These are phyloP conservation scores for Drosophila takahashii DNA, from an alignment of 1,140 invertebrate genomes.

Conservation along the genomic window DNA sequence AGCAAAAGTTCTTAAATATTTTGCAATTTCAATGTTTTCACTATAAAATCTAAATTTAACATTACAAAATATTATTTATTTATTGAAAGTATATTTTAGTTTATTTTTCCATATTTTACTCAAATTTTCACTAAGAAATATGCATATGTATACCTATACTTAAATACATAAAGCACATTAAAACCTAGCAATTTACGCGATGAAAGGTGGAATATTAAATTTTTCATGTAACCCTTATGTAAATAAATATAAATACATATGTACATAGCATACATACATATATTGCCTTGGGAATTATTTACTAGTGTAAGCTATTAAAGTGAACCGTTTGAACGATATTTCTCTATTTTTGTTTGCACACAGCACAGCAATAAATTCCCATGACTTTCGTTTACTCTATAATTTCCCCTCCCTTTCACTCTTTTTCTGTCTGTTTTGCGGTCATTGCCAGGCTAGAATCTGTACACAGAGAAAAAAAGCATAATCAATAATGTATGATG, in stretches of 20 bases:
- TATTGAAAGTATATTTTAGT: too few relatives aligned
- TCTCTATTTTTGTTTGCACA: constrained; percentile 1
- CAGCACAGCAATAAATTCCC: constrained; percentile 23
- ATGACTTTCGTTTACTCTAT: constrained; percentile 16
- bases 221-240: too few relatives aligned
- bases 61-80: too few relatives aligned
- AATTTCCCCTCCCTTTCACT: not conserved
- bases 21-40: too few relatives aligned
- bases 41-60: too few relatives aligned
- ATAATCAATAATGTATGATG: too few relatives aligned
- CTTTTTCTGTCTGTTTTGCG: constrained; percentile 20
- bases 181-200: too few relatives aligned
- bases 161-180: too few relatives aligned
- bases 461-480: not conserved
- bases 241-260: not conserved
- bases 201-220: too few relatives aligned
- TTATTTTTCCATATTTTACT: not conserved
- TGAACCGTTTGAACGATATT: constrained; percentile 4
- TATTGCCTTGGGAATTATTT: constrained; percentile 8
- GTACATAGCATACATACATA: not conserved
- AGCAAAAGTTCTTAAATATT: too few relatives aligned
- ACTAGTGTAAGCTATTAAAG: constrained; percentile 4
- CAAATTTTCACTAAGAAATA: too few relatives aligned
- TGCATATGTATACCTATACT: too few relatives aligned
- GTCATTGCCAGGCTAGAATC: constrained; percentile 18